These are phyloP conservation scores for Antedon mediterranea DNA, from an alignment of 53 echinoderm and acorn worm species.

Conservation along the genomic window DNA sequence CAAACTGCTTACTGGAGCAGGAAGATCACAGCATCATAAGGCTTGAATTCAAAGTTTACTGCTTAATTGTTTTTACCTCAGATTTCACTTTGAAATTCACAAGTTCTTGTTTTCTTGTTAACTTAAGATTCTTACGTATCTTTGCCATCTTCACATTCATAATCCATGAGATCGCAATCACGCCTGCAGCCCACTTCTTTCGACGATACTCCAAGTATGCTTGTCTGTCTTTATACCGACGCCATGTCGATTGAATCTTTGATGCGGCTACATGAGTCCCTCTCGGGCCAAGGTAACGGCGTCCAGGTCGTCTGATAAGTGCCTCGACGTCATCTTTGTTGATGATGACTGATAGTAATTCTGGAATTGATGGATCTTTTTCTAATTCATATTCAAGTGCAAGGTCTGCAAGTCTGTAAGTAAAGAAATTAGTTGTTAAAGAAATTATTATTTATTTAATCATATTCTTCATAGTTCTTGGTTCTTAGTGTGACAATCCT, in stretches of 20 bases:
- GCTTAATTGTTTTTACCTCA: slow-evolving; percentile 30
- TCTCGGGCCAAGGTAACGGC: slow-evolving; percentile 60
- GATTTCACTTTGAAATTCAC: slow-evolving; percentile 37
- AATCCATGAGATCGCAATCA: slow-evolving; percentile 92
- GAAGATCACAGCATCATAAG: background rate
- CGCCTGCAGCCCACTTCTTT: slow-evolving; percentile 95
- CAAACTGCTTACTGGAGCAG: background rate
- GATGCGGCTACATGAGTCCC: slow-evolving; percentile 62
- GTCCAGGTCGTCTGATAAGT: slow-evolving; percentile 61
- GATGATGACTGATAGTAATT: slow-evolving; percentile 48
- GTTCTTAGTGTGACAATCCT: too few relatives aligned
- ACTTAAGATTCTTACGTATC: slow-evolving; percentile 72
- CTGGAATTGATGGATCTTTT: slow-evolving; percentile 50
- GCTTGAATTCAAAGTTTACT: too few relatives aligned
- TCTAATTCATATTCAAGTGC: slow-evolving; percentile 79
- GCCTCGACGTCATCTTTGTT: slow-evolving; percentile 70
- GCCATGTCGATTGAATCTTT: slow-evolving; percentile 79
- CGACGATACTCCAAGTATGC: slow-evolving; percentile 72
- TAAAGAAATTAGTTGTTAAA: too few relatives aligned
- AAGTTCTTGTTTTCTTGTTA: slow-evolving; percentile 46
- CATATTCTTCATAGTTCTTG: too few relatives aligned
- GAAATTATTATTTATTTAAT: too few relatives aligned
- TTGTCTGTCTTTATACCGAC: slow-evolving; percentile 55
- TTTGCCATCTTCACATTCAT: slow-evolving; percentile 98
- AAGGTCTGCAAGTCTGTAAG: slow-evolving; percentile 69